Base-by-base conservation (phyloP, 2,797 vertebrate species). In the Rachycentron canadum region DNA sequence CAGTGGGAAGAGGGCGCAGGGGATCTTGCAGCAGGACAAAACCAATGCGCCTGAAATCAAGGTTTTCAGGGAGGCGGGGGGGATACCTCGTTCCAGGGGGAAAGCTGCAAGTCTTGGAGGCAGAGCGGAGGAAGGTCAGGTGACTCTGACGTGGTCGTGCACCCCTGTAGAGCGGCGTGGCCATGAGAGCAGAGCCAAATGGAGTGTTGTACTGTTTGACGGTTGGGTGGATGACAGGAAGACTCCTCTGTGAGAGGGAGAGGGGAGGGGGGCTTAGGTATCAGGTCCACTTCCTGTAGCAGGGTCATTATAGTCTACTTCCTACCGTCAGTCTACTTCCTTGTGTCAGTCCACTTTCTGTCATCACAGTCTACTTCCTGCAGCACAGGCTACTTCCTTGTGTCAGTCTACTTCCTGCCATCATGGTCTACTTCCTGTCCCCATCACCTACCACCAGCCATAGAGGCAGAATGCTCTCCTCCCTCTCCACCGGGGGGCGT, bases 361-460 rank as follows among this genome's bases (percentile, higher is more conserved):
- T 32, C 3, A 32, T 32, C 7, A 40, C 38, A 40, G 38, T 40
- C 1, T 40, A 40, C 38, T 40, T 40, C 38, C 38, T 40, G 38
- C 12, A 38, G 36, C 7, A 32, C n/a, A n/a, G n/a, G n/a, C n/a
- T n/a, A n/a, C n/a, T n/a, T n/a, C n/a, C n/a, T n/a, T n/a, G n/a
- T n/a, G n/a, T n/a, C n/a, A n/a, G n/a, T n/a, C n/a, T n/a, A n/a
- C n/a, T n/a, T n/a, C n/a, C 32, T 32, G 32, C 7, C 3, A 32
- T 32, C 7, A 40, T 11, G 12, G 38, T 40, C 1, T 40, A 40
- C 38, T 40, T 40, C 38, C 38, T 40, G 38, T 13, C 2, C 2
- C 17, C 43, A 19, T 45, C 47, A 60, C 69, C 11, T 91, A 99
- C 98, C 95, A 92, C 93, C 2, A 99, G 85, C 98, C 97, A 99